Conservation (phyloP, 1,140 invertebrate species). For the Cylas formicarius region DNA sequence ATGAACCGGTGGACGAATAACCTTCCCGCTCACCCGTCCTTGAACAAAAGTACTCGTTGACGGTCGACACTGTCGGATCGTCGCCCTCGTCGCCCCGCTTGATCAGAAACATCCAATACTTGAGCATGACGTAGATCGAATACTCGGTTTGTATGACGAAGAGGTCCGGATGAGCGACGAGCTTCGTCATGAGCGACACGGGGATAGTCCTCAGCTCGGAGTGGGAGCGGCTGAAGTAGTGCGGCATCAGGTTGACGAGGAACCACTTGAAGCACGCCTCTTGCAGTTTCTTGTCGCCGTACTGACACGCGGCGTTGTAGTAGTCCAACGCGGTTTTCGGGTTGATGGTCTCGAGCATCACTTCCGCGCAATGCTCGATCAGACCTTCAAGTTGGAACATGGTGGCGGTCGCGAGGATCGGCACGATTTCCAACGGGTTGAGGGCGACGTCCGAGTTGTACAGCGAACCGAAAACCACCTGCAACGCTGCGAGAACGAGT, state of each 20-base stretch:
- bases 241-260: conserved; percentile 58
- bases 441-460: conserved; percentile 72
- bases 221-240: conserved; percentile 48
- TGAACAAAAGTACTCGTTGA: conserved; percentile 46
- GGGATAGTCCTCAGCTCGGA: conserved; percentile 42
- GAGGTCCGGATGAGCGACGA: conserved; percentile 59
- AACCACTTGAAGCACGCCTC: conserved; percentile 62
- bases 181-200: conserved; percentile 56
- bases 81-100: conserved; percentile 25
- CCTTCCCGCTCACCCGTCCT: conserved; percentile 30
- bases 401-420: conserved; percentile 67
- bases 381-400: conserved; percentile 68
- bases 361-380: conserved; percentile 65
- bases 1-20: neutral
- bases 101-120: conserved; percentile 58
- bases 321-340: conserved; percentile 60
- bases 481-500: conserved; percentile 46
- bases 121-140: conserved; percentile 66
- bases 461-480: conserved; percentile 68
- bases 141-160: conserved; percentile 77
- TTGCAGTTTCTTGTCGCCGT: conserved; percentile 58
- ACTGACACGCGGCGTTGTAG: conserved; percentile 60
- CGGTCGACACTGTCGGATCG: conserved; percentile 28
- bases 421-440: conserved; percentile 61
- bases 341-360: conserved; percentile 72